Evolutionary conservation across 2,797 vertebrate species (phyloP).

Genomic region (Parauchenoglanis ngamensis): DNA sequence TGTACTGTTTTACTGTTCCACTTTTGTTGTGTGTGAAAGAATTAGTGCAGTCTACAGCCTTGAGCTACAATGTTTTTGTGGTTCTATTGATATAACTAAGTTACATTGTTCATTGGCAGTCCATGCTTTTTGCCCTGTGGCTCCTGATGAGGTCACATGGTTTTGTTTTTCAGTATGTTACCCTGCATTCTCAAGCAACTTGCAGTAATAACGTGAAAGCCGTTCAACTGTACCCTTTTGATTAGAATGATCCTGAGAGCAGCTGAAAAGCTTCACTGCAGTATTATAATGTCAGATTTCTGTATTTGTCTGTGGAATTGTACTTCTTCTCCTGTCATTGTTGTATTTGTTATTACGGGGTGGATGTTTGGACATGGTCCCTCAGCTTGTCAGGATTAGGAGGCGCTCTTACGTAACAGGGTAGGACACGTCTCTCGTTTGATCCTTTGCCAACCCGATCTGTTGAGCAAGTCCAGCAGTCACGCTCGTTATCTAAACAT

Average conservation of each 20-base stretch:
- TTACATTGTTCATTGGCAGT: constrained; percentile 1
- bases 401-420: constrained; percentile 31
- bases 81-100: not conserved
- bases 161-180: not conserved
- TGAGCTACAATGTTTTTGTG: not conserved
- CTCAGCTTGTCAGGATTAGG: constrained; percentile 35
- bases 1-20: not conserved
- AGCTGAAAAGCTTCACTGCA: not conserved
- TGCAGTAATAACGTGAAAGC: not conserved
- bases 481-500: constrained; percentile 42
- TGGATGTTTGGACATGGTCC: constrained; percentile 7
- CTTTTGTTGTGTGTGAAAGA: not conserved
- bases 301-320: not conserved
- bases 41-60: not conserved
- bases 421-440: constrained; percentile 28
- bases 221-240: not conserved
- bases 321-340: constrained; percentile 4
- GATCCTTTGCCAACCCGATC: constrained; percentile 38
- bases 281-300: not conserved
- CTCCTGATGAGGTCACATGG: constrained; percentile 3
- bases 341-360: not conserved
- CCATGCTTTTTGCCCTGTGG: not conserved
- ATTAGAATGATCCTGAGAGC: not conserved
- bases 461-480: constrained; percentile 27
- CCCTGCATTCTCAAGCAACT: not conserved